Base-by-base conservation (phyloP, 64 coral and sea anemone species). In the Actinia equina region DNA sequence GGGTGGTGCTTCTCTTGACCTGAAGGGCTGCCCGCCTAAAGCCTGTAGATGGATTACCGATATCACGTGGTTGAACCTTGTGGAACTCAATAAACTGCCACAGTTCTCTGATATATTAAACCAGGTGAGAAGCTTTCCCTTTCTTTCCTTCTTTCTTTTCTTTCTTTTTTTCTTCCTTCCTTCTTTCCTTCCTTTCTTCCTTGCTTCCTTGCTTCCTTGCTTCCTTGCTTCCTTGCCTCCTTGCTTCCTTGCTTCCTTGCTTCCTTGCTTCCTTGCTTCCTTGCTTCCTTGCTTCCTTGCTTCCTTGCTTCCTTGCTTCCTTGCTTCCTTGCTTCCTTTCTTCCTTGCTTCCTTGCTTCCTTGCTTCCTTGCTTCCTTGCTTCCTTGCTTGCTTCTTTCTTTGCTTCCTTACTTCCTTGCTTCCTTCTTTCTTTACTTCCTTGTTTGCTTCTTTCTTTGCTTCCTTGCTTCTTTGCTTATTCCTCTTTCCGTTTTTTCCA, bases 81-180 rank as follows among this genome's bases (percentile, higher is more conserved):
- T 95, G 27, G 93, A 94, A 52, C 90, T 98, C 5, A 94, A 85
- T 27, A 98, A 98, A 57, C 79, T 98, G 27, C 91, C 93, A 17
- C 96, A 98, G 60, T 98, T 98, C 65, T 94, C 96, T 61, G 96
- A 98, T 54, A 77, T 98, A 84, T 46, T 98, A 17, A 98, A 98
- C 86, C 96, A 98, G 92, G 92, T 94, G 82, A 84, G 37, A 26
- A 12, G 44, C 44, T 79, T 5, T 20, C 15, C 15, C 44, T 44
- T 79, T 22, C 76, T 46, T 44, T 41, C 14, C 2, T 61, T 41
- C 77, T 8, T 81, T 60, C 30, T 4, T 78, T 16, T 41, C 25
- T 78, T 41, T 2, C 6, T 64, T n/a, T 19, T 8, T n/a, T 12
- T 8, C 1, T 64, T n/a, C 18, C 12, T 64, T 6, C 61, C 17